Conservation (phyloP, 2,888 invertebrate genomes). For the Bursaphelenchus okinawaensis region DNA sequence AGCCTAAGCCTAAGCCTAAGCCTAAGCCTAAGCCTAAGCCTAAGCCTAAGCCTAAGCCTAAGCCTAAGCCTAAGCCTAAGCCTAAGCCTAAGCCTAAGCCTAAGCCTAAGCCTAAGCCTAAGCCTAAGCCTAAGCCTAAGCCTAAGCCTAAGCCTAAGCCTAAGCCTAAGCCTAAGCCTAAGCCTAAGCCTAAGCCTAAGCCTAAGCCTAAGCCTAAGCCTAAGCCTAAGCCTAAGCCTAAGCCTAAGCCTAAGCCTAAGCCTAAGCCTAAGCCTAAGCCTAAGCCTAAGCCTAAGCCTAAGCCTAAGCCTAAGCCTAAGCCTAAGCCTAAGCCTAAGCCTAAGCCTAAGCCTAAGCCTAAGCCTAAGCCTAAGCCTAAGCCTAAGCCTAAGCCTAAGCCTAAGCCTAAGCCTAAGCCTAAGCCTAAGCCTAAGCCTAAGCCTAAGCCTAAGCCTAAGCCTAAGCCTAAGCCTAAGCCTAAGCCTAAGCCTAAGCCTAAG, state of each 20-base stretch:
- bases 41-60: too few species aligned
- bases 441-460: slow-evolving; percentile 6
- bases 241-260: neutral
- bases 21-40: too few species aligned
- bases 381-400: slow-evolving; percentile 1
- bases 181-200: too few species aligned
- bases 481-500: slow-evolving; percentile 7
- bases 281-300: neutral
- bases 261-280: neutral
- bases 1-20: too few species aligned
- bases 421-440: slow-evolving; percentile 8
- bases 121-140: too few species aligned
- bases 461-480: slow-evolving; percentile 3
- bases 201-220: too few species aligned
- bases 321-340: slow-evolving; percentile 2
- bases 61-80: too few species aligned
- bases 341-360: slow-evolving; percentile 1
- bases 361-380: slow-evolving; percentile 2
- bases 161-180: too few species aligned
- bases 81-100: too few species aligned
- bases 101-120: too few species aligned
- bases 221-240: slow-evolving; percentile 1
- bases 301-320: neutral
- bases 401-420: slow-evolving; percentile 4
- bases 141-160: too few species aligned